A percentile compares a stretch with the other conserved stretches of the same genome.
Conservation (phyloP, 1,140 invertebrate species). For the Bombus sylvicola region DNA sequence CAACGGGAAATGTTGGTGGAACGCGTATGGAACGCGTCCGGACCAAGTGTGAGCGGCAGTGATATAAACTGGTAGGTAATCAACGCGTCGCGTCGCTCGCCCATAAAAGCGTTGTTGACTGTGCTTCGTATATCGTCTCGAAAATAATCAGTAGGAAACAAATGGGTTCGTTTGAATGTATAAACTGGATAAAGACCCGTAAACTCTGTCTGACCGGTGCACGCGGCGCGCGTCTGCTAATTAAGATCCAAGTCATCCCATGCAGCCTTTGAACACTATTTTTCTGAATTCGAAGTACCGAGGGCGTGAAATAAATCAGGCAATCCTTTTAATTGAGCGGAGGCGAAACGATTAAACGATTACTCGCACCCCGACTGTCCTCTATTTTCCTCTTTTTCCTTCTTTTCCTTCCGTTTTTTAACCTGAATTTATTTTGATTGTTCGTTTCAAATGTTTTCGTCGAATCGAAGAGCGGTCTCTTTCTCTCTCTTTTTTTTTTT, state of each 20-base stretch:
- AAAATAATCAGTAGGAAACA: constrained; percentile 37
- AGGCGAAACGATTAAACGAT: constrained; percentile 35
- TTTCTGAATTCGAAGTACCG: not conserved
- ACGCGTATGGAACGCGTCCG: not conserved
- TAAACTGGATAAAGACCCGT: constrained; percentile 6
- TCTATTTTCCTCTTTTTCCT: no score
- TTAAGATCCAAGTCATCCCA: constrained; percentile 4
- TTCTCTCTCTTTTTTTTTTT: rapidly evolving
- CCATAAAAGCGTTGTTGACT: constrained; percentile 31
- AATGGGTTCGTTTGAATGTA: constrained; percentile 39
- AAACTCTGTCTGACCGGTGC: constrained; percentile 7
- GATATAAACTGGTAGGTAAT: constrained; percentile 23
- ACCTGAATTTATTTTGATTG: constrained; percentile 22
- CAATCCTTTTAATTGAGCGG: constrained; percentile 31
- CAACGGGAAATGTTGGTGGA: not conserved
- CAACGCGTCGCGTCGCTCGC: constrained; percentile 1
- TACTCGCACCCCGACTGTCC: not conserved
- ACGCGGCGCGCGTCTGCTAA: constrained; percentile 11
- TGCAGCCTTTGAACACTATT: not conserved
- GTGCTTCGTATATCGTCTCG: not conserved
- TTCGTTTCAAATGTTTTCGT: constrained; percentile 20
- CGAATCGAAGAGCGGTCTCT: not conserved
- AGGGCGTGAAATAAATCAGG: constrained; percentile 33
- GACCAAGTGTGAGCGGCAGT: constrained; percentile 18
- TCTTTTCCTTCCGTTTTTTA: no score